Conservation (phyloP, 2,113 vertebrate genomes). For the Scomber japonicus region DNA sequence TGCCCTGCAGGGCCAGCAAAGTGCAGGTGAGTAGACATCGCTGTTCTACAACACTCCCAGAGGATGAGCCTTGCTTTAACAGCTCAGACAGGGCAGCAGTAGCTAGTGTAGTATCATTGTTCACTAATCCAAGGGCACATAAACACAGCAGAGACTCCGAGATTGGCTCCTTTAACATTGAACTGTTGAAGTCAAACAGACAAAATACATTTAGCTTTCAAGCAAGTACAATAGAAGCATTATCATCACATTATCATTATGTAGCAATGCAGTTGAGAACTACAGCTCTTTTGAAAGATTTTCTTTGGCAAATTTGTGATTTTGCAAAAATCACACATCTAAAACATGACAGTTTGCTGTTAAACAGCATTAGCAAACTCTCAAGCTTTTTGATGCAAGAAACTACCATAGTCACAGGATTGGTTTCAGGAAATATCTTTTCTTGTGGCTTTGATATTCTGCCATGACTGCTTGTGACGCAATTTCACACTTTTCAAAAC, state of each 20-base stretch:
- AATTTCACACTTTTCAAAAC: no score
- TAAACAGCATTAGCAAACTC: no score
- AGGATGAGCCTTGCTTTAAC: constrained; percentile 84
- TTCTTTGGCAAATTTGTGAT: neutral
- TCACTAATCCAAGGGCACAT: constrained; percentile 91
- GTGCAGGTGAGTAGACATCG: constrained; percentile 90
- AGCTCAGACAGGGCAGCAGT: constrained; percentile 93
- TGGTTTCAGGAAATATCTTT: neutral
- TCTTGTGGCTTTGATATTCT: neutral
- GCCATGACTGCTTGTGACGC: no score
- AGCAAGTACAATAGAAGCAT: neutral
- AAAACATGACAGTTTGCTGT: neutral
- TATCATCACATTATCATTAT: neutral
- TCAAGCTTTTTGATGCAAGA: neutral
- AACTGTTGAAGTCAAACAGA: constrained; percentile 81
- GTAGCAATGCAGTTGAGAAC: neutral
- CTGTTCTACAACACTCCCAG: constrained; percentile 80
- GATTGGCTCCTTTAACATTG: constrained; percentile 91
- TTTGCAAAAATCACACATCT: neutral
- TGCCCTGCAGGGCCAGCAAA: constrained; percentile 90
- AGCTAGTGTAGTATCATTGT: constrained; percentile 90
- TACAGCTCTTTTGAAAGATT: neutral
- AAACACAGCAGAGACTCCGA: constrained; percentile 91
- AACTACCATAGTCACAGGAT: no score
- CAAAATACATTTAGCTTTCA: neutral